Conservation (phyloP, 2,888 invertebrate genomes). For the Urechis unicinctus region DNA sequence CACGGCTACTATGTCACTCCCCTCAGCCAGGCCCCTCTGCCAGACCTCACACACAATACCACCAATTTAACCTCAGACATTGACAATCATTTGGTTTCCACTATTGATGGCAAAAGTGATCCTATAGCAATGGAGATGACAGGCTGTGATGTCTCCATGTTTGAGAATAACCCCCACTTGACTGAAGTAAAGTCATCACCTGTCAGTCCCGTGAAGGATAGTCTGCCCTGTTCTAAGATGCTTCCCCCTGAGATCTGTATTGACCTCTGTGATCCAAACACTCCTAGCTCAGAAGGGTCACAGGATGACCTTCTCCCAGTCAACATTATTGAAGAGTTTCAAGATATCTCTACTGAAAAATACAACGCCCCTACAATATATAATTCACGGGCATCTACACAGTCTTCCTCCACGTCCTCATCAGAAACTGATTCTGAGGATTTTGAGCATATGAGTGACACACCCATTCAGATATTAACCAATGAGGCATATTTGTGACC, state of each 20-base stretch:
- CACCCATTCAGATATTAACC: neutral
- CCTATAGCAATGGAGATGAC: too few species aligned
- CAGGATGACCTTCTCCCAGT: too few species aligned
- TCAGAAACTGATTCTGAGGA: neutral
- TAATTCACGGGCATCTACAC: neutral
- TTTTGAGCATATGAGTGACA: neutral
- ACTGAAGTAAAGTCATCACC: too few species aligned
- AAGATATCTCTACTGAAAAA: neutral
- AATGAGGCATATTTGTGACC: neutral
- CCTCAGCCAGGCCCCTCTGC: neutral
- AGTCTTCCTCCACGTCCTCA: neutral
- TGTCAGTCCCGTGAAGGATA: too few species aligned
- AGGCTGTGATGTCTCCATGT: neutral
- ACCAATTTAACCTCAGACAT: too few species aligned
- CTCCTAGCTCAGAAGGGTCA: too few species aligned
- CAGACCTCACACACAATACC: too few species aligned
- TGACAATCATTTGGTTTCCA: too few species aligned
- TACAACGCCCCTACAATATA: neutral
- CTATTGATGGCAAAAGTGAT: too few species aligned
- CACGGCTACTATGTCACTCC: conserved; percentile 25
- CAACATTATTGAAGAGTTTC: neutral
- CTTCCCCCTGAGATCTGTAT: too few species aligned
- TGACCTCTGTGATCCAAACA: neutral
- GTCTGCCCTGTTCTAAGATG: too few species aligned
- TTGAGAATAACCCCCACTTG: neutral